Base-by-base conservation (phyloP, 2,888 invertebrate species). In the Chrysolina oricalcia region DNA sequence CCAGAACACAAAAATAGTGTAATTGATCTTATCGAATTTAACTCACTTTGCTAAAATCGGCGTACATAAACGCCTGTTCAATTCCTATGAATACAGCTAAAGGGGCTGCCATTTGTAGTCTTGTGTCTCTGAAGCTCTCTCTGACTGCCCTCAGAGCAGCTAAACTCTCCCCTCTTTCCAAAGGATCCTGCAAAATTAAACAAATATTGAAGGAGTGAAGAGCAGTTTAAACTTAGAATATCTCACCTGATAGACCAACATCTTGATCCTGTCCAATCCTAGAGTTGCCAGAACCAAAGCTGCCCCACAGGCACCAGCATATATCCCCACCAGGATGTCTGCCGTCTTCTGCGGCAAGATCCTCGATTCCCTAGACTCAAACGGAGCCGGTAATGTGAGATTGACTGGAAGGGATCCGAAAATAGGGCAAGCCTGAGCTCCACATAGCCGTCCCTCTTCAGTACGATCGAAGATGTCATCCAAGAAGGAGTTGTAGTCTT, bases 41-140 rank as follows among this genome's bases (percentile, higher is more conserved):
- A 48, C 77, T 86, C 85, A 94, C 95, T 91, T 95, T 93, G 86
- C 94, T 93, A 87, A 95, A 96, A 85, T 95, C 95, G 10, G 94
- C 93, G 86, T 94, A 93, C 90, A 96, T 94, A 87, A 96, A 95
- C 80, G 95, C 95, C 89, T 96, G 96, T 87, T 96, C 95, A 74
- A 95, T 91, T 76, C 96, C 96, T 79, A 96, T 95, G 84, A 95
- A 96, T 56, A 95, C 90, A 4, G 94, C 94, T 88, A 96, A 90
- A 0, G 96, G 95, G 0, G 93, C 93, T 1, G 94, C 93, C 48
- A 95, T 91, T 81, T 94, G 90, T 48, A 95, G 88, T 69, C 92
- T 90, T 0, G 92, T 91, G 85, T 94, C 94, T 75, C 90, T 90
- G 80, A 93, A 91, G 1, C 91, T 89, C 48, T 89, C 89, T 71